Base-by-base conservation (phyloP, 2,113 vertebrate species). In the Pterocles gutturalis region DNA sequence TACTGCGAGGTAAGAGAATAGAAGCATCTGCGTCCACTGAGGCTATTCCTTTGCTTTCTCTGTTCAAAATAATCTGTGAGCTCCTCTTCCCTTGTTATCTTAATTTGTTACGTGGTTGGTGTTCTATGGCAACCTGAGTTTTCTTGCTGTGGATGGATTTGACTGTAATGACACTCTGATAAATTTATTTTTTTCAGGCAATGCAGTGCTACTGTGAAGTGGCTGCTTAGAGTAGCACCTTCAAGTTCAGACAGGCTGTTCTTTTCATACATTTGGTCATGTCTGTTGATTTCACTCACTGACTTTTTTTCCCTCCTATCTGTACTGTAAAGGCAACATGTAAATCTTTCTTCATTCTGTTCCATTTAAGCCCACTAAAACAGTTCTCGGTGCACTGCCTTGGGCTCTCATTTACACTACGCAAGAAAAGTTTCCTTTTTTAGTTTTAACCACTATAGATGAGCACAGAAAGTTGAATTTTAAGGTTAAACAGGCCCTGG, bases 331-430 rank as follows among this genome's bases (percentile, higher is more conserved):
- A 73, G 25, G 34, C 43, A 75, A 67, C 43, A 54, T 0, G 0
- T 62, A 83, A 78, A 67, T 78, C 58, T 90, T 79, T 58, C 33
- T 62, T 92, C 43, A 41, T 77, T 93, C 64, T 78, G 12, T 91
- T 77, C 51, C 55, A 31, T 83, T 95, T 88, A 85, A 81, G 22
- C 26, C 71, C 60, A 41, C 49, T 90, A 80, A 91, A 89, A 38
- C 10, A 41, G 14, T 82, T 71, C 36, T 65, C 54, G 1, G 49
- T 61, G 28, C 17, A 33, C 45, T 88, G 45, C 57, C 67, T 94
- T 6, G 0, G 60, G 55, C 36, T 85, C 24, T 92, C 17, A 34
- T 73, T 83, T 93, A 38, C 49, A 18, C 16, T 25, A 22, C 20
- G 20, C 33, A 66, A 88, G 38, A 3, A 28, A 77, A 21, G 5